phyloP scores from a whole-genome alignment of 2,888 invertebrate genomes.

The Drosophila acutilabella region DNA sequence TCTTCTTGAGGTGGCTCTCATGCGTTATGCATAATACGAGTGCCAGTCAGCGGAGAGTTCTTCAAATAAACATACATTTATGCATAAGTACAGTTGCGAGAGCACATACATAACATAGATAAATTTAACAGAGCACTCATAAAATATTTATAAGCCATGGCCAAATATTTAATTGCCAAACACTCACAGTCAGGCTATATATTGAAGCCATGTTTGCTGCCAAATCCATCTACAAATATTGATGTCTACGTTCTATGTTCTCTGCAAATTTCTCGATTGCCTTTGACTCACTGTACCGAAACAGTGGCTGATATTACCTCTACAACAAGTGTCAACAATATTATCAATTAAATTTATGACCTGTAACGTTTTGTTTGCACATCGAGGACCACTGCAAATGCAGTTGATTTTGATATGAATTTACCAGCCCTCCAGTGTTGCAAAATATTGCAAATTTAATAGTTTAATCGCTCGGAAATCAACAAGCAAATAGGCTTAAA shows the following conservation, averaged over 20 bases:
- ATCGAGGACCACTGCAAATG: conserved; percentile 30
- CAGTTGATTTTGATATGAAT: conserved; percentile 6
- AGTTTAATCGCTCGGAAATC: conserved; percentile 64
- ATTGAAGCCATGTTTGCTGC: conserved; percentile 50
- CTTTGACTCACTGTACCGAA: conserved; percentile 5
- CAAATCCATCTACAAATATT: conserved; percentile 67
- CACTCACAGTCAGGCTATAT: conserved; percentile 41
- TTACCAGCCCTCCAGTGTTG: conserved; percentile 3
- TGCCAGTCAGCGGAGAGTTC: conserved; percentile 44
- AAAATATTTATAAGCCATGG: conserved; percentile 71
- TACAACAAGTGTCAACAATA: conserved; percentile 66
- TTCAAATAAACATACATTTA: conserved; percentile 50
- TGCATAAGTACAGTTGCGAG: conserved; percentile 30
- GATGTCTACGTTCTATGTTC: conserved; percentile 27
- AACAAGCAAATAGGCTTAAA: conserved; percentile 43
- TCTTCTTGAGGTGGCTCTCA: conserved; percentile 21
- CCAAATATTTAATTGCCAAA: conserved; percentile 76
- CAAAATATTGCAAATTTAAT: conserved; percentile 65
- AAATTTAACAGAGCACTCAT: conserved; percentile 49
- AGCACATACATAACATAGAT: conserved; percentile 7
- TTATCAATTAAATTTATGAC: conserved; percentile 76
- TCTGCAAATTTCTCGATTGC: background rate
- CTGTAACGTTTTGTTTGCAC: conserved; percentile 30
- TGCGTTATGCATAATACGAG: conserved; percentile 69
- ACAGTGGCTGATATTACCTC: background rate